A percentile compares a stretch with the other conserved stretches of the same genome.
Evolutionary conservation across 1,140 invertebrate species (phyloP).

Genomic region (Muscidifurax raptorellus): DNA sequence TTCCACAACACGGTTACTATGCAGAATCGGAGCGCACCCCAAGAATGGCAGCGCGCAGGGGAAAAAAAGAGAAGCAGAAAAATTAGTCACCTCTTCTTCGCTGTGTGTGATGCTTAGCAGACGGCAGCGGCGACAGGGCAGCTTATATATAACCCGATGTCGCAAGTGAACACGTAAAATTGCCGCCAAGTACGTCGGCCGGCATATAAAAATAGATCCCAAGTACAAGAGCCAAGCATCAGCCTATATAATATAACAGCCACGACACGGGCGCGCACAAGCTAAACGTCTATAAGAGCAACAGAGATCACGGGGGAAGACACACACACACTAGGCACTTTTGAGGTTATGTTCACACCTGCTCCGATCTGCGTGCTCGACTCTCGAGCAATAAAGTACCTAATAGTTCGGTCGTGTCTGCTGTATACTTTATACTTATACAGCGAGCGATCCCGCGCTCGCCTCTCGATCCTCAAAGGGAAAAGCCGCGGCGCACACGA

Average conservation of each 20-base stretch:
- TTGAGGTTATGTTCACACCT: slow-evolving; percentile 29
- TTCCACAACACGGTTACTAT: not conserved
- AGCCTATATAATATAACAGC: not conserved
- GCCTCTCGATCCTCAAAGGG: not conserved
- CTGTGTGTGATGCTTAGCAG: not conserved
- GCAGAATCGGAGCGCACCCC: not conserved
- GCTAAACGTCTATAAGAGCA: not conserved
- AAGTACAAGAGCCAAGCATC: not conserved
- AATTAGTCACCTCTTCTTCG: not conserved
- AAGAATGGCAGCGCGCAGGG: not conserved
- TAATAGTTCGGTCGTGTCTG: no score
- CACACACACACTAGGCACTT: not conserved
- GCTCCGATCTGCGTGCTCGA: not conserved
- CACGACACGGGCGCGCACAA: not conserved
- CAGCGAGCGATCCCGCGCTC: no score
- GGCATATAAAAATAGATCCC: slow-evolving; percentile 22
- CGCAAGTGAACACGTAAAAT: slow-evolving; percentile 9
- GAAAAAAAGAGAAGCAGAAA: not conserved
- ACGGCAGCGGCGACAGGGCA: not conserved
- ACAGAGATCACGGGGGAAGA: not conserved
- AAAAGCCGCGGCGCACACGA: not conserved
- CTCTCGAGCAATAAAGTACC: not conserved
- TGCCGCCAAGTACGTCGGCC: not conserved
- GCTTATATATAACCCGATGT: slow-evolving; percentile 8
- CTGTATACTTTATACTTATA: no score